phyloP scores from a whole-genome alignment of 2,888 invertebrate genomes.

The Liodrosophila aerea region DNA sequence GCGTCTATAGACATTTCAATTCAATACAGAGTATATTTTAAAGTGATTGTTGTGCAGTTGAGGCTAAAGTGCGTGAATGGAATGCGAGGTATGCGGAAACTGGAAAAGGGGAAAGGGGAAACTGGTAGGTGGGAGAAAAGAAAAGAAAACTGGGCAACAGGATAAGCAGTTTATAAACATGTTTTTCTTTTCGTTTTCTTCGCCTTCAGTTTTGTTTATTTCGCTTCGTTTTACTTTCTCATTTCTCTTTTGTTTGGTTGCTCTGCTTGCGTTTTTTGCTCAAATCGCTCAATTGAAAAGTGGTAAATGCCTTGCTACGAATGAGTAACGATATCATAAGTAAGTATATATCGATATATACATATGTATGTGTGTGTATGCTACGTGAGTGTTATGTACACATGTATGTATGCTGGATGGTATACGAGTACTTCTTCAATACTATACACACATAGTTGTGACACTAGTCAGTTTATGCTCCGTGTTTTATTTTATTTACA shows the following conservation, averaged over 20 bases:
- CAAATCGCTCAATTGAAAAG: conserved; percentile 24
- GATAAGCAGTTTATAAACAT: conserved; percentile 19
- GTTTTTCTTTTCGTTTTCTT: neutral
- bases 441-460: no score
- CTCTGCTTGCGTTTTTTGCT: conserved; percentile 21
- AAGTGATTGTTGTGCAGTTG: conserved; percentile 9
- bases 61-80: conserved; percentile 19
- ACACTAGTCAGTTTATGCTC: conserved; percentile 6
- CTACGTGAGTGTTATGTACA: conserved; percentile 8
- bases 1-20: no score
- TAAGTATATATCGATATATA: conserved; percentile 19
- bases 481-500: conserved; percentile 21
- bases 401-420: conserved; percentile 16
- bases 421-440: neutral
- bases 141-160: conserved; percentile 3
- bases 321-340: conserved; percentile 24
- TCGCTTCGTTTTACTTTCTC: conserved; percentile 4
- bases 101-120: conserved; percentile 6
- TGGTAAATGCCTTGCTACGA: conserved; percentile 39
- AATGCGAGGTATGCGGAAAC: conserved; percentile 11
- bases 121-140: neutral
- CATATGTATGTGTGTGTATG: conserved; percentile 9
- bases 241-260: conserved; percentile 9
- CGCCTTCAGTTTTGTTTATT: neutral
- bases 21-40: conserved; percentile 10